These are phyloP conservation scores for Turdus rufiventris DNA, from an alignment of 2,113 vertebrate species.

Conservation along the genomic window DNA sequence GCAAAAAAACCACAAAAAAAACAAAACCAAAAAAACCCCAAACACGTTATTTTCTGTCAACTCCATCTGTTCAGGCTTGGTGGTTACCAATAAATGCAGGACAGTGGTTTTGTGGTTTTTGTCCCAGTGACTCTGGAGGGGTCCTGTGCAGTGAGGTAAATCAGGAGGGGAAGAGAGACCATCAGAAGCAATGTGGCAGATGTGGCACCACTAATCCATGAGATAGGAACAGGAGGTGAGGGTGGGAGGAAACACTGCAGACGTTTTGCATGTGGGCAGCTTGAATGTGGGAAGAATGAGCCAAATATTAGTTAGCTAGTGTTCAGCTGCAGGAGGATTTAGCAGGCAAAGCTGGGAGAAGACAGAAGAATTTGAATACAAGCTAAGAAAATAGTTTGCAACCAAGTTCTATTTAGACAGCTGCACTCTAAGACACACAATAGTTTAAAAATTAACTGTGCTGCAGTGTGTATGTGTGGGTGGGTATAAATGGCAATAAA, in stretches of 20 bases:
- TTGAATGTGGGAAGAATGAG: background rate
- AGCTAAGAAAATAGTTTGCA: slow-evolving; percentile 43
- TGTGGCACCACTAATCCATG: background rate
- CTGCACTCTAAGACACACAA: background rate
- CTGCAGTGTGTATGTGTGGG: background rate
- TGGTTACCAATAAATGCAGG: background rate
- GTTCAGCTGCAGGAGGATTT: background rate
- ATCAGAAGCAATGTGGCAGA: background rate
- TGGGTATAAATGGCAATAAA: slow-evolving; percentile 26
- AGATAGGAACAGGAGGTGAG: background rate
- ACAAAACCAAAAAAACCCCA: no score
- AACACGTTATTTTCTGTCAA: background rate
- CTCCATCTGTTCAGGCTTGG: background rate
- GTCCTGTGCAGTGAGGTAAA: background rate
- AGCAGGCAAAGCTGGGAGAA: background rate
- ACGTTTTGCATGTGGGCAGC: background rate
- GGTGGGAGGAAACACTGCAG: slow-evolving; percentile 12
- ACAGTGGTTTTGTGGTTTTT: background rate
- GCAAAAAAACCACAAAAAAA: no score
- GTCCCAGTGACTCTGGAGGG: background rate
- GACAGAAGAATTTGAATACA: slow-evolving; percentile 10
- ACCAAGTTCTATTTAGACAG: slow-evolving; percentile 40
- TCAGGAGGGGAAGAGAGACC: background rate
- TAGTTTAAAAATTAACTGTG: slow-evolving; percentile 35
- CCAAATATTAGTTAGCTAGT: slow-evolving; percentile 22